Conservation (phyloP, 37 sponge, comb jelly and placozoan genomes). For the Eunapius fragilis region DNA sequence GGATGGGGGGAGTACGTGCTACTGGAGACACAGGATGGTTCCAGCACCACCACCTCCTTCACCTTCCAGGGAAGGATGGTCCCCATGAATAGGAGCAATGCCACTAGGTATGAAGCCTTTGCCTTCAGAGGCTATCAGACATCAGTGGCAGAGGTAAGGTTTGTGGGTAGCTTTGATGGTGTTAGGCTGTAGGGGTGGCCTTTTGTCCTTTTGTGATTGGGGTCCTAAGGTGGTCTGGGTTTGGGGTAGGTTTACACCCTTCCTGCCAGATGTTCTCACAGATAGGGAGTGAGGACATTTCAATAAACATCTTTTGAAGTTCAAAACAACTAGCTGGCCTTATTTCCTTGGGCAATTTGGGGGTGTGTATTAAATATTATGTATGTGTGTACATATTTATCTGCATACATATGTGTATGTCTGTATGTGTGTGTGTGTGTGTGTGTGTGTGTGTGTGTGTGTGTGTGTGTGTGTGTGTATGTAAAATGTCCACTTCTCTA, state of each 20-base stretch:
- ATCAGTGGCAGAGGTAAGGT: background rate
- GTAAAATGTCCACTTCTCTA: background rate
- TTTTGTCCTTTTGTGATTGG: no score
- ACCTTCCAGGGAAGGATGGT: constrained; percentile 23
- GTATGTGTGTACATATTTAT: background rate
- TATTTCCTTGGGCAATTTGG: no score
- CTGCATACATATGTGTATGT: background rate
- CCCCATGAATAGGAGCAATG: background rate
- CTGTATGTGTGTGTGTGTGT: background rate
- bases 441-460: background rate
- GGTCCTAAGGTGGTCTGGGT: background rate
- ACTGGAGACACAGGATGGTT: background rate
- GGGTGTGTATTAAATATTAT: background rate
- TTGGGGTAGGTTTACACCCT: background rate
- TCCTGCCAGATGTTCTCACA: background rate
- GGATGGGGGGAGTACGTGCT: constrained; percentile 72
- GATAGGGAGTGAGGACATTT: background rate
- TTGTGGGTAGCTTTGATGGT: no score
- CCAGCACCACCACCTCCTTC: background rate
- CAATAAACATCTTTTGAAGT: no score
- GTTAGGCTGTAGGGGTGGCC: no score
- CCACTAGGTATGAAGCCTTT: constrained; percentile 19
- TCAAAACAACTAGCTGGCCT: no score
- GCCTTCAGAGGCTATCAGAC: background rate
- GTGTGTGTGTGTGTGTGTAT: background rate